Evolutionary conservation across 2,797 vertebrate species (phyloP), one percentile per base, ranked within the genome.

Genomic region (Pachyuromys duprasi): DNA sequence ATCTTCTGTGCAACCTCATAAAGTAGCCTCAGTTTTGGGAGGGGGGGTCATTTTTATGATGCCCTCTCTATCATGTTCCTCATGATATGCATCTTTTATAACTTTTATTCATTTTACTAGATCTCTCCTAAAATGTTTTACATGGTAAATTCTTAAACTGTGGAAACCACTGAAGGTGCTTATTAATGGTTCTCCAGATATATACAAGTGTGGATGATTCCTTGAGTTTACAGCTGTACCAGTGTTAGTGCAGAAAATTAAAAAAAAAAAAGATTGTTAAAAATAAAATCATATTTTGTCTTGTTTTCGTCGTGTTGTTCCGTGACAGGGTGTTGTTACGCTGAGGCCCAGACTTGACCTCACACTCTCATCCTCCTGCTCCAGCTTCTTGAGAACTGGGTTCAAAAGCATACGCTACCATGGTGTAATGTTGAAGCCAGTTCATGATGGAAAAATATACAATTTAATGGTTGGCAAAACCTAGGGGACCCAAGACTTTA

Each of bases 111-210:
- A 79, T 93, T 94, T 98, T 97, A 97, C 97, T 97, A 97, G 94
- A 96, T 95, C 97, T 96, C 90, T 97, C 91, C 90, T 97, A 92
- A 93, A 94, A 70, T n/a, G 69, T 89, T 93, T 97, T 74, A 86
- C 97, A 97, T 69, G 97, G 92, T 98, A 97, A 98, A 97, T 98
- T 98, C 76, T 62, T 97, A 97, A 97, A 90, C 95, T 96, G 80
- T 98, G 97, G 98, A 98, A 98, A 98, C 98, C 93, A 97, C 84
- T 97, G 96, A 99, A 98, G 98, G 98, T 99, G 98, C 98, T 99
- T 98, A 95, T 96, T 98, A 98, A 98, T 82, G 97, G 93, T 98
- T 95, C 97, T 97, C 95, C 97, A 97, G 97, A 98, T 96, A 91
- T 98, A 97, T 95, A 96, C 96, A 97, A 92, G 31, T 98, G 98